Evolutionary conservation across 1,140 invertebrate genomes (phyloP).

Genomic region (Hylyphantes graminicola): DNA sequence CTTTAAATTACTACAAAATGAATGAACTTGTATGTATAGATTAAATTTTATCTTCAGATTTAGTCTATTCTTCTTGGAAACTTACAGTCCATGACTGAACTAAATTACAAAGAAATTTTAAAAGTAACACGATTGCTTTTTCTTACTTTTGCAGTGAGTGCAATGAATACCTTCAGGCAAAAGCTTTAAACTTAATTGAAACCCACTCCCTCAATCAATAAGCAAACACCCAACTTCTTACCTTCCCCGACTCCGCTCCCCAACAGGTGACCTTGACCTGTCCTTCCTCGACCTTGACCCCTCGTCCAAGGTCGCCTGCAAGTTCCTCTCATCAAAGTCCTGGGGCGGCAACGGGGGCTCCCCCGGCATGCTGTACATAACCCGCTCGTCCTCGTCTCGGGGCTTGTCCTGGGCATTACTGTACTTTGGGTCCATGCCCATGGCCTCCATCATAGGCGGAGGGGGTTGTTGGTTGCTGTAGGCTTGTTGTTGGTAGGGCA

Average conservation of each 20-base stretch:
- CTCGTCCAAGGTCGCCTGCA: conserved; percentile 24
- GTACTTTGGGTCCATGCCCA: conserved; percentile 16
- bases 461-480: conserved; percentile 11
- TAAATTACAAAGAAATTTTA: too few species aligned
- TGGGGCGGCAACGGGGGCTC: conserved; percentile 56
- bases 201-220: not conserved
- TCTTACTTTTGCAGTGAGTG: too few species aligned
- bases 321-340: conserved; percentile 35
- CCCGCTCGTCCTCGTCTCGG: conserved; percentile 48
- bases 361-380: conserved; percentile 54
- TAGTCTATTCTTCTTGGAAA: too few species aligned
- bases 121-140: too few species aligned
- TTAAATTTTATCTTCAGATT: too few species aligned
- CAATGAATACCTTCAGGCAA: not conserved
- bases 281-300: conserved; percentile 35
- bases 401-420: not conserved
- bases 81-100: too few species aligned
- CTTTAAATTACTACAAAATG: too few species aligned
- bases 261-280: conserved; percentile 60
- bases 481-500: conserved; percentile 1
- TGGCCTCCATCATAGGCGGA: conserved; percentile 10
- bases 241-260: conserved; percentile 52
- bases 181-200: not conserved
- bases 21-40: too few species aligned
- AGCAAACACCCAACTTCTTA: not conserved